Conservation (phyloP, 1,140 invertebrate species). For the Brachionus plicatilis region DNA sequence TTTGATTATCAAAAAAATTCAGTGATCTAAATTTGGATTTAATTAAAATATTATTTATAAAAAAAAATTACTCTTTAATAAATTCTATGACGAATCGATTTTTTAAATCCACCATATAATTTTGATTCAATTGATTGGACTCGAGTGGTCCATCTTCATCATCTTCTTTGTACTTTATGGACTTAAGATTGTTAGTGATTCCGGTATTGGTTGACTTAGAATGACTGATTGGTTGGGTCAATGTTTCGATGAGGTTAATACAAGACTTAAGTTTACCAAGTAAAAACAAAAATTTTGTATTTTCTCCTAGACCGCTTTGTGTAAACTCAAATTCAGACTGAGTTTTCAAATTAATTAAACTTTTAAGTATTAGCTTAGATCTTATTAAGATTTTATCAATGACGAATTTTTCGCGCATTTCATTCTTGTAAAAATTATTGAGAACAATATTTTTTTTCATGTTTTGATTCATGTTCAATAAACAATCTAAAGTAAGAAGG, state of each 20-base stretch:
- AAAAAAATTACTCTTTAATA: slow-evolving; percentile 13
- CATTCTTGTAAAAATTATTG: background rate
- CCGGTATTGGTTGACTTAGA: background rate
- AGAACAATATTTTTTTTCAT: slow-evolving; percentile 2
- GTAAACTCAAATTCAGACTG: background rate
- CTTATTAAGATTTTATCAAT: slow-evolving; percentile 1
- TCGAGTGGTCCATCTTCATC: background rate
- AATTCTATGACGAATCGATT: background rate
- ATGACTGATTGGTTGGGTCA: background rate
- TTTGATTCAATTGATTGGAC: background rate
- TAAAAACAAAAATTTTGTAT: background rate
- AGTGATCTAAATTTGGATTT: background rate
- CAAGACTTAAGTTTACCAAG: background rate
- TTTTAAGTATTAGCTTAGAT: background rate
- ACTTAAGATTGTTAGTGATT: background rate
- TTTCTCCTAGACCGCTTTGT: background rate
- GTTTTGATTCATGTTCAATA: slow-evolving; percentile 19
- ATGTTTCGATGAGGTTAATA: background rate
- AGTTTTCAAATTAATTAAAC: background rate
- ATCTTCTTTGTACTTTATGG: background rate
- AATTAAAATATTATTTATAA: background rate
- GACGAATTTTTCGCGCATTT: background rate
- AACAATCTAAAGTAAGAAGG: background rate
- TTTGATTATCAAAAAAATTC: background rate
- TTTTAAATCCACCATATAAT: background rate